Base-by-base conservation (phyloP, 2,888 invertebrate genomes). In the Mimas tiliae region DNA sequence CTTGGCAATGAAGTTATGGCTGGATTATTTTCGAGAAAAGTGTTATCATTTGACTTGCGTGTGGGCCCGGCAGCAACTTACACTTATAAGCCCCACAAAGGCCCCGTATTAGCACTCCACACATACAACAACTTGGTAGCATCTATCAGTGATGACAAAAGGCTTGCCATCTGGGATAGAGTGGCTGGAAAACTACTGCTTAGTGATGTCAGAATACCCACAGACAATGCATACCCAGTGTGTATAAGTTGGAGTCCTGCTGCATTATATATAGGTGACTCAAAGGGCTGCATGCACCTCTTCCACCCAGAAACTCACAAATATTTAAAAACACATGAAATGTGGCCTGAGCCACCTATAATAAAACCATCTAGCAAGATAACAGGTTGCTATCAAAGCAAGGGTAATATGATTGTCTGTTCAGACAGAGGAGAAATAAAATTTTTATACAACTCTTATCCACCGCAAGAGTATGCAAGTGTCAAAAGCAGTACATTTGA, bases 131-230 rank as follows among this genome's bases (percentile, higher is more conserved):
- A 94, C 70, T 90, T 93, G 77, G 84, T 95, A 68, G 91, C 95
- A 48, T 95, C 95, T 21, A 89, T 94, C 1, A 95, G 95, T 72
- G 95, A 95, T 74, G 95, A 95, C 70, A 94, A 88, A 80, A 94
- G 94, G 4, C 84, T 95, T 69, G 92, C 94, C 42, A 81, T 95
- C 48, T 95, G 93, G 90, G 95, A 95, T 77, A 90, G 89, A 78
- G 90, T 91, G 63, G 93, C 94, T 48, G 90, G 94, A 21, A 91
- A 90, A 78, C 78, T 90, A 7, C 68, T 94, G 66, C 77, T 82
- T 68, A 86, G 71, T 74, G 85, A 89, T 74, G 78, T 92, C 8
- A 88, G 87, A 72, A 87, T 92, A 76, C 88, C 89, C 1, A 83
- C 84, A 47, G 84, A 83, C 1, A 89, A 89, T 74, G 87, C 88